Percentiles rank a stretch among this genome's conserved stretches.
Evolutionary conservation across 2,113 vertebrate species (phyloP).

Genomic region (Platycercus adscitus): DNA sequence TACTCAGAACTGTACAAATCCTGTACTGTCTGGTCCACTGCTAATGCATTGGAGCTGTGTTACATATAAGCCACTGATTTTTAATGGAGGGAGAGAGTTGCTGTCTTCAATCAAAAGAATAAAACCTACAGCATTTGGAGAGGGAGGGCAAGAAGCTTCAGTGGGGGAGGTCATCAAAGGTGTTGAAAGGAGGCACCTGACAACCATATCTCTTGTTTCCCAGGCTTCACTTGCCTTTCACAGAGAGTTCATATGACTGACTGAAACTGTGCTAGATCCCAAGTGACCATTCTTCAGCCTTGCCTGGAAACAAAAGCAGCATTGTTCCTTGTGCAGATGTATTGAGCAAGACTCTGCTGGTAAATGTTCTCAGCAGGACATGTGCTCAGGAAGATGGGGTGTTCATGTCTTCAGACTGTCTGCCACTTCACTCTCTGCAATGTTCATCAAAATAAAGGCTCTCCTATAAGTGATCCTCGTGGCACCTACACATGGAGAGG

Average conservation of each 20-base stretch:
- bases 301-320: background rate
- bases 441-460: background rate
- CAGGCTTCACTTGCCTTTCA: background rate
- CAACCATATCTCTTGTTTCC: background rate
- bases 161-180: background rate
- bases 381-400: background rate
- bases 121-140: background rate
- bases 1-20: background rate
- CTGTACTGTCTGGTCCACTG: background rate
- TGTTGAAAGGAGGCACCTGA: background rate
- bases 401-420: background rate
- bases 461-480: background rate
- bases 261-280: background rate
- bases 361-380: background rate
- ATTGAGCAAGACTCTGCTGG: background rate
- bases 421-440: background rate
- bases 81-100: background rate
- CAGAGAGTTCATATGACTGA: fast-evolving
- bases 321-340: background rate
- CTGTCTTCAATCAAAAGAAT: background rate
- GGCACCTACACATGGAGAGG: background rate
- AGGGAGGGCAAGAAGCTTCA: background rate
- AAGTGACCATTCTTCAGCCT: background rate
- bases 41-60: background rate
- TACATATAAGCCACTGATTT: background rate